Evolutionary conservation across 64 coral and sea anemone species (phyloP), one percentile per base, ranked within the genome.

Genomic region (Pocillopora verrucosa): DNA sequence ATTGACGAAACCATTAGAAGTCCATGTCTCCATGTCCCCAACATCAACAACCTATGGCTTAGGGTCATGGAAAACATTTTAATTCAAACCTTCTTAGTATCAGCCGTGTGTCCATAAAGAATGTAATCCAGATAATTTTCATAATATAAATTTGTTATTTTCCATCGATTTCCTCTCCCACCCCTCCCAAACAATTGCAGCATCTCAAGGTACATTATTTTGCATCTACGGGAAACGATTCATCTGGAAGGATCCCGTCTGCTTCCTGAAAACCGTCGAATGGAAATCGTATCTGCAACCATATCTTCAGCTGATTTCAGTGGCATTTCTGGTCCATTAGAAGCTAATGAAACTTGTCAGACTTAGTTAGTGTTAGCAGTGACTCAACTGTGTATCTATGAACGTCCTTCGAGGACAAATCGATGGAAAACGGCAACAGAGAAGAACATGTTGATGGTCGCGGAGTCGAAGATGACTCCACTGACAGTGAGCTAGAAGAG

Each of bases 401-500:
- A 85, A 72, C 57, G 82, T 20, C 36, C 19, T 56, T 56, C 36
- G 82, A 56, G 38, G 13, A 37, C 35, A 85, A 85, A 65, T 85
- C 64, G 82, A 85, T 85, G 82, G 82, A 85, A 85, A 85, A 72
- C 41, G 30, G 82, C 57, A 85, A 77, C 80, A 41, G 72, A 76
- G 92, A 93, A 38, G 95, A 96, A 89, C 89, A 92, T 89, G 90
- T 70, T 76, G 61, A 90, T 60, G 83, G 73, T 41, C 37, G 82
- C 25, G 91, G 74, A 4, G 69, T 75, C 58, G 82, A 93, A 25
- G 83, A 96, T 61, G 95, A 96, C 61, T 96, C 95, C 30, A 96
- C 91, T 75, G 95, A 96, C 60, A 93, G 91, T 75, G 95, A 96
- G 58, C 34, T 96, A 57, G 94, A 96, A 86, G 91, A 88, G 38